Percentiles rank a stretch among this genome's conserved stretches.
phyloP scores from a whole-genome alignment of 2,888 invertebrate genomes.

The Dicycla oo region DNA sequence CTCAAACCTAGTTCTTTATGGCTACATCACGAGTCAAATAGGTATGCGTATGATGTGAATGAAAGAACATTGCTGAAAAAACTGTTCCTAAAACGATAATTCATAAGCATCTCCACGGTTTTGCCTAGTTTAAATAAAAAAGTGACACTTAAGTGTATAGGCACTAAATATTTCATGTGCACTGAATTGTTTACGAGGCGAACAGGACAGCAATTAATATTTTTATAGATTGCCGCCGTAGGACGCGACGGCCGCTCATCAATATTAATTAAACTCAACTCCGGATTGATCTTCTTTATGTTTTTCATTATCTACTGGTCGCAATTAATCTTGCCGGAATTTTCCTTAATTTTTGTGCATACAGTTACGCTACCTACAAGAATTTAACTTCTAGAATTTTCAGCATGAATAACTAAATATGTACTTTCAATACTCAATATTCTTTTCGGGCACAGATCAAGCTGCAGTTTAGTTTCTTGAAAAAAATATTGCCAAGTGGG shows the following conservation, averaged over 20 bases:
- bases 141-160: conserved; percentile 56
- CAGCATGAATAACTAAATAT: not conserved
- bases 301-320: conserved; percentile 74
- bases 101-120: conserved; percentile 18
- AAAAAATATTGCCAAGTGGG: too few relatives aligned
- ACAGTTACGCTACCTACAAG: too few relatives aligned
- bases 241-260: conserved; percentile 75
- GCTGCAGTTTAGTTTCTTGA: not conserved
- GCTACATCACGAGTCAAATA: too few relatives aligned
- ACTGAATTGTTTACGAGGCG: conserved; percentile 82
- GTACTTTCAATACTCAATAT: too few relatives aligned
- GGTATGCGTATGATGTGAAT: not conserved
- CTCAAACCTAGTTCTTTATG: conserved; percentile 7
- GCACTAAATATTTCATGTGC: conserved; percentile 77
- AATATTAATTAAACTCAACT: conserved; percentile 84
- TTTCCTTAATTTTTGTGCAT: conserved; percentile 64
- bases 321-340: conserved; percentile 73
- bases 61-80: not conserved
- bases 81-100: not conserved
- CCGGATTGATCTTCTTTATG: conserved; percentile 78
- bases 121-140: conserved; percentile 57
- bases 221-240: conserved; percentile 80
- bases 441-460: too few relatives aligned
- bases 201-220: conserved; percentile 86
- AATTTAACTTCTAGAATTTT: not conserved